Evolutionary conservation across 37 sponge, comb jelly and placozoan species (phyloP), one percentile per base, ranked within the genome.

Genomic region (Amphimedon queenslandica): DNA sequence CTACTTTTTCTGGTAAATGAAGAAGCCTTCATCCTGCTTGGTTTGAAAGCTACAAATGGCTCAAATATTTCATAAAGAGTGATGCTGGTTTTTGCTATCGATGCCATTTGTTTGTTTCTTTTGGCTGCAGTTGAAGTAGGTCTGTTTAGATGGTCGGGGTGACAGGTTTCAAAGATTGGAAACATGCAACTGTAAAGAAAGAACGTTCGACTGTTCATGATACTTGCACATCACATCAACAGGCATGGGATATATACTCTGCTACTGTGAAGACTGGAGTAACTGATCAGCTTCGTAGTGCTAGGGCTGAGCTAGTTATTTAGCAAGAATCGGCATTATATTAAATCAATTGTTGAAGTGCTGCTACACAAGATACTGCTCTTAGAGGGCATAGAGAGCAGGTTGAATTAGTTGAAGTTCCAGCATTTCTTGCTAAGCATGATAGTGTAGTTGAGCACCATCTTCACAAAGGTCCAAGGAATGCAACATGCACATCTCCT

Each of bases 401-500:
- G 27, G 37, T 21, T 42, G 71, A 43, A 23, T 70, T 13, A 47
- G 30, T 67, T 42, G 72, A 71, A 53, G n/a, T 80, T 55, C 33
- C 74, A 24, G 24, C 10, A 8, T 21, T 82, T 24, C 39, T 82
- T 42, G 66, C 61, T n/a, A 79, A 77, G 30, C 74, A 77, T 66
- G 83, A 82, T 42, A 75, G 63, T 40, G 43, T 75, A n/a, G 61
- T 82, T 40, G 64, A 71, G 8, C 13, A 47, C 13, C 53, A 47
- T 47, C 53, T 47, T 18, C 8, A 8, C 8, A 18, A 8, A 37
- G 80, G 71, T 21, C 81, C 87, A 58, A 63, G 64, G 70, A 73
- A 86, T 80, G 87, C 87, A 35, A 80, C 51, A n/a, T 86, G 80
- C 73, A 86, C 81, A 18, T 87, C 87, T 61, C 74, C 80, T 73